Conservation (phyloP, 2,888 invertebrate genomes). For the Entomobrya multifasciata region DNA sequence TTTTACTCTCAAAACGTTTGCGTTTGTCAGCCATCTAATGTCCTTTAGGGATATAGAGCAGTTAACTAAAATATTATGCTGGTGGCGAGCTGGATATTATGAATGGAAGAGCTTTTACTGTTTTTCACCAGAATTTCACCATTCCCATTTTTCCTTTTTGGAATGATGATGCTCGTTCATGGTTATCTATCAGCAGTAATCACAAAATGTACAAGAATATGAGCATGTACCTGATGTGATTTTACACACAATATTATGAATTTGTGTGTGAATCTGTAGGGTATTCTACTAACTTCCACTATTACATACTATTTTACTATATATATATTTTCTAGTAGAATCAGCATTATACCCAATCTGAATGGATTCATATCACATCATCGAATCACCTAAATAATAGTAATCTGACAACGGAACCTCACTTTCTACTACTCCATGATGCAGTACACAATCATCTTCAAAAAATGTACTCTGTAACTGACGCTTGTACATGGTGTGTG, state of each 20-base stretch:
- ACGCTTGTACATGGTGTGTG: not conserved
- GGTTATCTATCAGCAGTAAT: constrained; percentile 27
- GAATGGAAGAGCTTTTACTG: not conserved
- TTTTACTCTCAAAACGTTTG: constrained; percentile 42
- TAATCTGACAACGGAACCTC: constrained; percentile 32
- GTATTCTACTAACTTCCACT: not conserved
- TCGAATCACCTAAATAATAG: constrained; percentile 44
- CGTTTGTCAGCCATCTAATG: constrained; percentile 32
- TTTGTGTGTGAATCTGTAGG: not conserved
- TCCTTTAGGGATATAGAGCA: not conserved
- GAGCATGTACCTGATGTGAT: constrained; percentile 3
- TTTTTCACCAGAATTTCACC: not conserved
- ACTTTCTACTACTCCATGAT: not conserved
- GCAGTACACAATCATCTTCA: not conserved
- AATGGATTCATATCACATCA: constrained; percentile 48
- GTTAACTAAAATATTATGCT: not conserved
- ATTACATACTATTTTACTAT: not conserved
- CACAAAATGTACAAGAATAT: constrained; percentile 3
- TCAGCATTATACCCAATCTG: constrained; percentile 9
- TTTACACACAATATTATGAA: too few relatives aligned
- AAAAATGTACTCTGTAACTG: not conserved
- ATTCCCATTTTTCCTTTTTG: not conserved
- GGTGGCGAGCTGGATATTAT: not conserved
- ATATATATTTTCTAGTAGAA: not conserved
- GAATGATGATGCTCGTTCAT: not conserved